Evolutionary conservation across 2,888 invertebrate species (phyloP).

Genomic region (Criorhina ranunculi): DNA sequence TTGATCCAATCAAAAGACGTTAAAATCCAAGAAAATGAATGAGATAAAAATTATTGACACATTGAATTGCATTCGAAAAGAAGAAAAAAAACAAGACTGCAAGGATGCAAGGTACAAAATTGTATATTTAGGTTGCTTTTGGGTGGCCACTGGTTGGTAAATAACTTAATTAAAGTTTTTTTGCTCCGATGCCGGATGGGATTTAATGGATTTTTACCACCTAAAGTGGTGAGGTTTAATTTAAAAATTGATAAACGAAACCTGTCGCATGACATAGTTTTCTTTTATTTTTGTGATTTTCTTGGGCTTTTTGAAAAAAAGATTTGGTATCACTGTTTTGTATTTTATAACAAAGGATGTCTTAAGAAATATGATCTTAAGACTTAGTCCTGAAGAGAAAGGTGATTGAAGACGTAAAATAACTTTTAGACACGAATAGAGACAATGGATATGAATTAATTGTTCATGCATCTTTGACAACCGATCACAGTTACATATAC

Average conservation of each 20-base stretch:
- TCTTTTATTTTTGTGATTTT: too few species aligned
- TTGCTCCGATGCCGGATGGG: not conserved
- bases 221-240: not conserved
- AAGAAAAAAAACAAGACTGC: too few species aligned
- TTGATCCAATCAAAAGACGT: conserved; percentile 29
- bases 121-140: not conserved
- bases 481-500: too few species aligned
- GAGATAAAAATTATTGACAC: conserved; percentile 43
- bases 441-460: too few species aligned
- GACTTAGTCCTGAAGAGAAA: too few species aligned
- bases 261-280: not conserved
- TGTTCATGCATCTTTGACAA: too few species aligned
- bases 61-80: not conserved
- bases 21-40: conserved; percentile 20
- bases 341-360: too few species aligned
- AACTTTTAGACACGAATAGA: too few species aligned
- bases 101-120: not conserved
- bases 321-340: too few species aligned
- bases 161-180: conserved; percentile 13
- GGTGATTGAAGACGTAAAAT: too few species aligned
- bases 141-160: conserved; percentile 4
- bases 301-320: too few species aligned
- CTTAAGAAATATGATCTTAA: too few species aligned
- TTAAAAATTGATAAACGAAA: conserved; percentile 1
- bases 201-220: not conserved